phyloP scores from a whole-genome alignment of 1,140 invertebrate species.

The Euura saliciscinereae region DNA sequence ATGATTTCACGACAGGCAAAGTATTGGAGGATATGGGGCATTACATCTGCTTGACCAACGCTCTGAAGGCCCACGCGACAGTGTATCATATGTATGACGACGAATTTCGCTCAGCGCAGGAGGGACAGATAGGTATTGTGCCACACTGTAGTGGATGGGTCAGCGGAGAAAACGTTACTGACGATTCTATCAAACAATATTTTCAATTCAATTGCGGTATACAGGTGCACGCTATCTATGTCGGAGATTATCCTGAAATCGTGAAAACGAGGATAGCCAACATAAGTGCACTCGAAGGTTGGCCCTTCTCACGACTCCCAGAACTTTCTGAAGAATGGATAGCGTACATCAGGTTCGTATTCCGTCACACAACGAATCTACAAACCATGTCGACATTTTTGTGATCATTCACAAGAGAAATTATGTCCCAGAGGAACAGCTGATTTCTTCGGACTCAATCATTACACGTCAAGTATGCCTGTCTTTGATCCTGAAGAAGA shows the following conservation, averaged over 20 bases:
- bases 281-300: conserved; percentile 63
- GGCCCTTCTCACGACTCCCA: conserved; percentile 59
- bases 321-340: conserved; percentile 60
- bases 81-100: conserved; percentile 63
- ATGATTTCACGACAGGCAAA: background rate
- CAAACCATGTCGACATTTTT: background rate
- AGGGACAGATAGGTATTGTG: conserved; percentile 56
- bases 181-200: conserved; percentile 25
- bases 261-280: conserved; percentile 60
- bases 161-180: conserved; percentile 26
- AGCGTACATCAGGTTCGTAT: conserved; percentile 41
- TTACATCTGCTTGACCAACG: conserved; percentile 61
- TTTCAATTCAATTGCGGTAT: conserved; percentile 64
- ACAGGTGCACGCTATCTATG: conserved; percentile 68
- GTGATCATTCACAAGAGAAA: background rate
- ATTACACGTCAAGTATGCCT: conserved; percentile 57
- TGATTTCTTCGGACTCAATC: conserved; percentile 66
- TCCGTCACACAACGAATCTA: background rate
- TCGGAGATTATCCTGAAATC: conserved; percentile 67
- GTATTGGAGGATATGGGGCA: conserved; percentile 20
- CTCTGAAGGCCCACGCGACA: conserved; percentile 62
- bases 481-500: conserved; percentile 29
- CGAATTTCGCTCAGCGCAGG: conserved; percentile 64
- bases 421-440: conserved; percentile 49
- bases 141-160: conserved; percentile 25